Conservation (phyloP, 30 jellyfish, hydroid and myxozoan species). For the Chrysaora quinquecirrha region DNA sequence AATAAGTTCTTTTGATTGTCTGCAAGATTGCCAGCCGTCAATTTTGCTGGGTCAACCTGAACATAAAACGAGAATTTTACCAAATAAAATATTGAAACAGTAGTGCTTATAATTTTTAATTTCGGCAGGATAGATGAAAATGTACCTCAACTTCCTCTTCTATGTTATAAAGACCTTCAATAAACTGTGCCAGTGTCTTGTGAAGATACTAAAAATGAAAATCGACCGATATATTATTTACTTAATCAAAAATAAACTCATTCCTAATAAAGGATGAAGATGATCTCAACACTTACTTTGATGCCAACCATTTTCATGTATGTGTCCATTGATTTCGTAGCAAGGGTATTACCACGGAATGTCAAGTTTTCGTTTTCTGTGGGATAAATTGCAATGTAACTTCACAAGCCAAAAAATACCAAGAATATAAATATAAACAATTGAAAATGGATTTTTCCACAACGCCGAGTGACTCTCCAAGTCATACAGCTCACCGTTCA, state of each 20-base stretch:
- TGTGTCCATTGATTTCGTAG: constrained; percentile 94
- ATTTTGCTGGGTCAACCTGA: constrained; percentile 92
- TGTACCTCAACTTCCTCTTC: constrained; percentile 89
- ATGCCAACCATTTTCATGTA: constrained; percentile 96
- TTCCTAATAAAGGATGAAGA: background rate
- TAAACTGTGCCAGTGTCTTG: constrained; percentile 84
- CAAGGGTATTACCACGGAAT: constrained; percentile 93
- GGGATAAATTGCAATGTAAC: too few species aligned
- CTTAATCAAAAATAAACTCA: background rate
- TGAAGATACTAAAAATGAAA: constrained; percentile 68
- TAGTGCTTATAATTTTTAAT: background rate
- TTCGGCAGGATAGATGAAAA: too few species aligned
- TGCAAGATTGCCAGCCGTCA: constrained; percentile 61
- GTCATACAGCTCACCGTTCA: too few species aligned
- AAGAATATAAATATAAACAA: too few species aligned
- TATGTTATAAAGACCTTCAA: constrained; percentile 62
- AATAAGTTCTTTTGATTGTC: constrained; percentile 80
- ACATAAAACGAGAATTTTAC: too few species aligned
- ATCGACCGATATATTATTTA: background rate
- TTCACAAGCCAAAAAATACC: too few species aligned
- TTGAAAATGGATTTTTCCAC: too few species aligned
- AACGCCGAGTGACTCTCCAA: too few species aligned
- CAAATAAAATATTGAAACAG: too few species aligned
- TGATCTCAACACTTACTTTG: constrained; percentile 38
- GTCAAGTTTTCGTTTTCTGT: constrained; percentile 87